Percentiles rank a stretch among this genome's conserved stretches.
Conservation (phyloP, 1,140 invertebrate species). For the Maconellicoccus hirsutus region DNA sequence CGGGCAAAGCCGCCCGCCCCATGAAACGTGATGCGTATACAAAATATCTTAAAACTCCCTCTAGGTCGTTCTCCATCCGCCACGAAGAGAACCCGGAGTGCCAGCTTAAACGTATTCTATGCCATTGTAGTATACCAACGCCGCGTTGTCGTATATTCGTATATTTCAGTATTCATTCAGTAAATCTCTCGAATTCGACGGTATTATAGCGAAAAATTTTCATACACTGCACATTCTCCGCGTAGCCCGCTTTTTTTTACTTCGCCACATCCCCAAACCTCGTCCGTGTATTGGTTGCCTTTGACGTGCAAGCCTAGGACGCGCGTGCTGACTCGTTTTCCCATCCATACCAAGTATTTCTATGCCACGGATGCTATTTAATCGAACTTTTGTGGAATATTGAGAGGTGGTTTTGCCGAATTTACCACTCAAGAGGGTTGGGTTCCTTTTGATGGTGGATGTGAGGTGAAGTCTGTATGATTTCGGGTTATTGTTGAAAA, state of each 20-base stretch:
- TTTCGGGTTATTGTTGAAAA: too few relatives aligned
- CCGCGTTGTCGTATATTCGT: neutral
- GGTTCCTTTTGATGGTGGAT: too few relatives aligned
- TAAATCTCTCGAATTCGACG: conserved; percentile 8
- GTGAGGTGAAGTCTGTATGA: too few relatives aligned
- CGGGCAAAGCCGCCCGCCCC: neutral
- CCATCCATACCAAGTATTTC: too few relatives aligned
- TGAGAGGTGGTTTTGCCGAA: too few relatives aligned
- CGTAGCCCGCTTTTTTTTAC: neutral
- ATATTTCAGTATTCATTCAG: neutral
- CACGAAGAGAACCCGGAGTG: neutral
- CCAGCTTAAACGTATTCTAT: neutral
- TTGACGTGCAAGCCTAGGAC: too few relatives aligned
- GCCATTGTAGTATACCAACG: neutral
- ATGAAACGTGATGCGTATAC: conserved; percentile 14
- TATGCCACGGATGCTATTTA: too few relatives aligned
- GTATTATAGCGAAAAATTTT: neutral
- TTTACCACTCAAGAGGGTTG: too few relatives aligned
- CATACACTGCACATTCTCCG: neutral
- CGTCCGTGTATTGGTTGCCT: too few relatives aligned
- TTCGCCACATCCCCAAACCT: too few relatives aligned
- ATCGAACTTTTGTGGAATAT: too few relatives aligned
- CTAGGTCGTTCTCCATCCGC: neutral
- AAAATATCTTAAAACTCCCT: conserved; percentile 21
- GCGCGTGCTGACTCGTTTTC: too few relatives aligned